Percentiles rank a stretch among this genome's conserved stretches.
These are phyloP conservation scores for Drosophila monieri DNA, from an alignment of 2,888 invertebrate species.

Conservation along the genomic window DNA sequence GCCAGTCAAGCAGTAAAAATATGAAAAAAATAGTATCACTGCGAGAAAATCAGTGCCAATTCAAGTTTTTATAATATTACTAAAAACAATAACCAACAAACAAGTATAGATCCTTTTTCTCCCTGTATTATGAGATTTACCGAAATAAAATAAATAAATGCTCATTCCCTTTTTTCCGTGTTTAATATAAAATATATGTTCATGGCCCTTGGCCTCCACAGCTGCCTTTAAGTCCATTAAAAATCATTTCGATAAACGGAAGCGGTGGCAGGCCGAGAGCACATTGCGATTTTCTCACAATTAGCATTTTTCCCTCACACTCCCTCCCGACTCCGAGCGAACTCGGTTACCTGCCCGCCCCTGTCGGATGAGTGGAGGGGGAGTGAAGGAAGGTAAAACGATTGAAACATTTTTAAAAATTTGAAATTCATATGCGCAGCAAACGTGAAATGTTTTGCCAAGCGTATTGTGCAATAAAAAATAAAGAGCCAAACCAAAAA, in stretches of 20 bases:
- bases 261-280: conserved; percentile 44
- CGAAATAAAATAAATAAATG: too few relatives aligned
- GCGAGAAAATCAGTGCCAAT: neutral
- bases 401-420: conserved; percentile 79
- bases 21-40: conserved; percentile 2
- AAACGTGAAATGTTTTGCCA: conserved; percentile 79
- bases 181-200: neutral
- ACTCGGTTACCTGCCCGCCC: conserved; percentile 35
- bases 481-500: conserved; percentile 52
- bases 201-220: conserved; percentile 20
- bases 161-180: neutral
- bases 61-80: too few relatives aligned
- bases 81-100: too few relatives aligned
- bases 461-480: conserved; percentile 77
- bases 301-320: conserved; percentile 70
- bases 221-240: conserved; percentile 51
- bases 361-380: conserved; percentile 25
- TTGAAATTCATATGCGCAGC: conserved; percentile 79
- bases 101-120: too few relatives aligned
- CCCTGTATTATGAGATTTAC: too few relatives aligned
- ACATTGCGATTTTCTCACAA: conserved; percentile 79
- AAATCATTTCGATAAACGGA: conserved; percentile 70
- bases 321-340: conserved; percentile 12
- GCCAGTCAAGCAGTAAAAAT: conserved; percentile 6
- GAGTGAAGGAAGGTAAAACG: conserved; percentile 31